phyloP scores from a whole-genome alignment of 2,113 vertebrate genomes.

The Rhinolophus sinicus region DNA sequence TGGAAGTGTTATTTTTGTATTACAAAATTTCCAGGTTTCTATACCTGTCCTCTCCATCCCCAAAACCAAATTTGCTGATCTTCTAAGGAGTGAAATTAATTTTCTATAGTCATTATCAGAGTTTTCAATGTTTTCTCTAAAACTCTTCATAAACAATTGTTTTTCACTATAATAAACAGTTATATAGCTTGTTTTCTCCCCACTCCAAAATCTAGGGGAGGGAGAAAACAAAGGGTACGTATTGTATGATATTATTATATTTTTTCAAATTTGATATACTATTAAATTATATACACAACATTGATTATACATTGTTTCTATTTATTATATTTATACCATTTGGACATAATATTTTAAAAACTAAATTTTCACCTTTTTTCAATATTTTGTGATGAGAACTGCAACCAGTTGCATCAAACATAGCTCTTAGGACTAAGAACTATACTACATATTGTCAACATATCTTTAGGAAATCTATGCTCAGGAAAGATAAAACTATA shows the following conservation, averaged over 20 bases:
- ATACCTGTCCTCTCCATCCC: accelerated
- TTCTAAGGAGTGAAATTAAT: neutral
- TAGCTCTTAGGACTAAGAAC: neutral
- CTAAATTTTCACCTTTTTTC: neutral
- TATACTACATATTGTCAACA: neutral
- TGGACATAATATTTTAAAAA: neutral
- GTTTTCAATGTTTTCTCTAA: neutral
- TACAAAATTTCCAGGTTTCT: neutral
- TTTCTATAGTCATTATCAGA: neutral
- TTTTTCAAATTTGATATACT: neutral
- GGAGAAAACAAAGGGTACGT: neutral
- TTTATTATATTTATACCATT: neutral
- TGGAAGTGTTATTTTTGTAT: neutral
- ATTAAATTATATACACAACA: neutral
- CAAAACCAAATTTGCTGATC: neutral
- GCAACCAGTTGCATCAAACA: neutral
- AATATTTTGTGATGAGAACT: neutral
- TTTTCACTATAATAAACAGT: neutral
- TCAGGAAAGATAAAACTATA: neutral
- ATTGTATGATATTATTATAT: neutral
- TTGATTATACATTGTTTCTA: neutral
- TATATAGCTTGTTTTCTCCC: neutral
- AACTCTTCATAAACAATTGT: neutral
- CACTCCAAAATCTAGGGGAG: neutral
- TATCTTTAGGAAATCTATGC: neutral